A percentile compares a stretch with the other conserved stretches of the same genome.
Evolutionary conservation across 2,797 vertebrate species (phyloP).

Genomic region (Hoplostethus atlanticus): DNA sequence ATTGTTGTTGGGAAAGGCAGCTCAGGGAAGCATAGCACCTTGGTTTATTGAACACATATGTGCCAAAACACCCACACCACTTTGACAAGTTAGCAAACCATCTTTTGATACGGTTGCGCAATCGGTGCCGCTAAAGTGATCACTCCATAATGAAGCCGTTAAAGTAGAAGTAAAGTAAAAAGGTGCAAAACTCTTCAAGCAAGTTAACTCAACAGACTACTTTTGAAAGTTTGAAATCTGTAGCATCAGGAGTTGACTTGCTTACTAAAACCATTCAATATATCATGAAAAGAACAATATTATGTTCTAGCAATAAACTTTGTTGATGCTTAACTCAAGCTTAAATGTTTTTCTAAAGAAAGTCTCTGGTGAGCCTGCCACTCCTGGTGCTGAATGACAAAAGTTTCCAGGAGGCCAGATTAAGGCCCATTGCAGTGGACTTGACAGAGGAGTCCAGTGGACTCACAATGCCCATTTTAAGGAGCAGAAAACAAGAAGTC

Average conservation of each 20-base stretch:
- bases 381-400: conserved; percentile 58
- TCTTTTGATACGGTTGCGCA: conserved; percentile 31
- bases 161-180: not conserved
- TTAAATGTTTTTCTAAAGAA: conserved; percentile 24
- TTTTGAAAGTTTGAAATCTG: not conserved
- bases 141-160: conserved; percentile 23
- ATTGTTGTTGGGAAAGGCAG: conserved; percentile 37
- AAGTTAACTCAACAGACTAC: not conserved
- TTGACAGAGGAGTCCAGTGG: conserved; percentile 78
- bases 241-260: not conserved
- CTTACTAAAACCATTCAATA: not conserved
- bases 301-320: not conserved
- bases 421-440: conserved; percentile 74
- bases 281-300: not conserved
- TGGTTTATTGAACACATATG: conserved; percentile 54
- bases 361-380: conserved; percentile 20
- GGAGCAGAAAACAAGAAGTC: conserved; percentile 77
- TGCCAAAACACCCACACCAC: conserved; percentile 32
- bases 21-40: conserved; percentile 33
- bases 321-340: conserved; percentile 8
- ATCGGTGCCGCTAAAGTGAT: conserved; percentile 29
- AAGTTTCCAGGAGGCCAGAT: conserved; percentile 57
- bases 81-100: conserved; percentile 40
- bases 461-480: conserved; percentile 71
- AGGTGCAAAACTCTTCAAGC: not conserved